Conservation (phyloP, 37 sponge, comb jelly and placozoan genomes). For the Agelas oroides region DNA sequence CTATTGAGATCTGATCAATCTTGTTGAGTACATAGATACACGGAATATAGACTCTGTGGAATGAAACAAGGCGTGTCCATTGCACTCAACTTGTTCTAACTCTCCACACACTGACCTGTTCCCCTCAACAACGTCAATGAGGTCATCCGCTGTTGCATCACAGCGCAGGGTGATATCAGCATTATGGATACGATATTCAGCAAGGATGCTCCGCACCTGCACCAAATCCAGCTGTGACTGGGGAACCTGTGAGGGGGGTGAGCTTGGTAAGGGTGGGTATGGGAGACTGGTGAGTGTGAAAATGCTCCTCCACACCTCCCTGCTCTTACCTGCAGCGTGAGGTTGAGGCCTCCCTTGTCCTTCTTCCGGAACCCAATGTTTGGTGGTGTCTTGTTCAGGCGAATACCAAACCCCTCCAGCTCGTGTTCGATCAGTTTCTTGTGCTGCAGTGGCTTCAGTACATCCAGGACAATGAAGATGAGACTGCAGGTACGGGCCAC, state of each 20-base stretch:
- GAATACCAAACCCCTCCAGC: conserved; percentile 96
- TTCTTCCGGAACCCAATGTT: conserved; percentile 94
- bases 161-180: conserved; percentile 95
- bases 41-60: conserved; percentile 88
- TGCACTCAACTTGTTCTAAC: too few relatives aligned
- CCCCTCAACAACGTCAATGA: conserved; percentile 97
- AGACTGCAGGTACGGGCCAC: conserved; percentile 97
- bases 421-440: conserved; percentile 95
- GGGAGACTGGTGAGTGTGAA: too few relatives aligned
- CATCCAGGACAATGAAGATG: conserved; percentile 97
- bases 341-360: conserved; percentile 97
- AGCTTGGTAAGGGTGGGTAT: neutral
- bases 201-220: conserved; percentile 85
- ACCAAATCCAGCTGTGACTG: conserved; percentile 88
- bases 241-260: conserved; percentile 22
- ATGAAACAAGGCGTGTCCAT: neutral
- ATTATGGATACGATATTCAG: conserved; percentile 97
- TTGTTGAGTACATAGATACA: conserved; percentile 98
- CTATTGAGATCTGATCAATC: conserved; percentile 98
- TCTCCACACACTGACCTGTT: conserved; percentile 90
- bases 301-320: too few relatives aligned
- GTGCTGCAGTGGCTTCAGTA: conserved; percentile 95
- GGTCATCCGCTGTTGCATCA: conserved; percentile 97
- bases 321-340: conserved; percentile 65
- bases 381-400: conserved; percentile 96